Evolutionary conservation across 2,888 invertebrate species (phyloP).

Genomic region (Gastracanthus pulcherrimus): DNA sequence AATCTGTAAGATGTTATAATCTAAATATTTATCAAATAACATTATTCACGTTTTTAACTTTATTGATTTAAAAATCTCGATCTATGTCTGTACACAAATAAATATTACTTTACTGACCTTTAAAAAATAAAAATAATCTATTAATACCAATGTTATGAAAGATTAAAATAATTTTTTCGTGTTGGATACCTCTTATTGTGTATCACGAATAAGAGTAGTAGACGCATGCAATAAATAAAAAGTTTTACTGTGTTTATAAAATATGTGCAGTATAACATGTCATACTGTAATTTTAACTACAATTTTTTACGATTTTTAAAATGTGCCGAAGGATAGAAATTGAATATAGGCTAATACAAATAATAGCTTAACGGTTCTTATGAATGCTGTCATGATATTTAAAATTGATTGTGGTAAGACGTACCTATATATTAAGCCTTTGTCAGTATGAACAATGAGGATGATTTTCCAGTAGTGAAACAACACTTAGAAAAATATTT

Average conservation of each 20-base stretch:
- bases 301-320: not conserved
- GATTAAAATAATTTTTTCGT: not conserved
- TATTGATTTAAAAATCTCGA: too few relatives aligned
- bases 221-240: not conserved
- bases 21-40: too few relatives aligned
- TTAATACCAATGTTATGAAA: not conserved
- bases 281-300: not conserved
- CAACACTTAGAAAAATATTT: not conserved
- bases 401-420: not conserved
- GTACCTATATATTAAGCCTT: not conserved
- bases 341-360: not conserved
- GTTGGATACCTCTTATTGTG: too few relatives aligned
- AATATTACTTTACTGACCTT: too few relatives aligned
- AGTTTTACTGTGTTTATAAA: not conserved
- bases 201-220: not conserved
- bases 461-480: not conserved
- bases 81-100: too few relatives aligned
- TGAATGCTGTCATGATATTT: not conserved
- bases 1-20: too few relatives aligned
- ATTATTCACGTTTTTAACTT: too few relatives aligned
- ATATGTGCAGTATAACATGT: not conserved
- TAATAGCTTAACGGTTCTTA: not conserved
- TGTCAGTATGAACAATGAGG: not conserved
- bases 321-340: not conserved
- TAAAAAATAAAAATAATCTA: not conserved